These are phyloP conservation scores for Yasuhikotakia modesta DNA, from an alignment of 2,797 vertebrate genomes.

Conservation along the genomic window DNA sequence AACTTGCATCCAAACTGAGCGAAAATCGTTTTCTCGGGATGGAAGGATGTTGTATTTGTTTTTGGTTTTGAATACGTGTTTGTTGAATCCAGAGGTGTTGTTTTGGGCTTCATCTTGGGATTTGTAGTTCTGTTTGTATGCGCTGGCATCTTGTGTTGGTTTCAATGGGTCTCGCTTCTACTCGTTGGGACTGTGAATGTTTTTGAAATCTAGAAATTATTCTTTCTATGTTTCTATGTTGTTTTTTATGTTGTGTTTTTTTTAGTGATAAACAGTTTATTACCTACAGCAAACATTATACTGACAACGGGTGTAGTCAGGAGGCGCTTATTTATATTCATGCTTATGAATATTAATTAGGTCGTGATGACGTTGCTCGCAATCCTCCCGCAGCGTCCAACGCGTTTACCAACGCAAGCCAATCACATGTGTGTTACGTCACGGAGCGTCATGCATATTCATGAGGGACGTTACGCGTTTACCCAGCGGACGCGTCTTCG, in stretches of 20 bases:
- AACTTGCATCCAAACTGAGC: not conserved
- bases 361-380: not conserved
- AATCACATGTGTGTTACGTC: too few relatives aligned
- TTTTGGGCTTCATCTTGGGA: conserved; percentile 20
- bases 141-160: not conserved
- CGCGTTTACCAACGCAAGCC: not conserved
- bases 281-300: conserved; percentile 1
- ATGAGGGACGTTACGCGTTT: too few relatives aligned
- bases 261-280: conserved; percentile 9
- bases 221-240: not conserved
- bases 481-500: too few relatives aligned
- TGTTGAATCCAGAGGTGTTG: not conserved
- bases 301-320: conserved; percentile 13
- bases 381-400: not conserved
- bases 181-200: not conserved
- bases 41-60: not conserved
- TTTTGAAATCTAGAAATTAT: not conserved
- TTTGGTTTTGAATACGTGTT: not conserved
- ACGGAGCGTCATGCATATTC: conserved; percentile 20
- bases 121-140: conserved; percentile 42
- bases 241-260: too few relatives aligned
- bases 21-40: not conserved
- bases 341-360: conserved; percentile 32
- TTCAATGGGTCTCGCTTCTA: not conserved
- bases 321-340: not conserved